Evolutionary conservation across 2,113 vertebrate genomes (phyloP).

Genomic region (Osmerus mordax): DNA sequence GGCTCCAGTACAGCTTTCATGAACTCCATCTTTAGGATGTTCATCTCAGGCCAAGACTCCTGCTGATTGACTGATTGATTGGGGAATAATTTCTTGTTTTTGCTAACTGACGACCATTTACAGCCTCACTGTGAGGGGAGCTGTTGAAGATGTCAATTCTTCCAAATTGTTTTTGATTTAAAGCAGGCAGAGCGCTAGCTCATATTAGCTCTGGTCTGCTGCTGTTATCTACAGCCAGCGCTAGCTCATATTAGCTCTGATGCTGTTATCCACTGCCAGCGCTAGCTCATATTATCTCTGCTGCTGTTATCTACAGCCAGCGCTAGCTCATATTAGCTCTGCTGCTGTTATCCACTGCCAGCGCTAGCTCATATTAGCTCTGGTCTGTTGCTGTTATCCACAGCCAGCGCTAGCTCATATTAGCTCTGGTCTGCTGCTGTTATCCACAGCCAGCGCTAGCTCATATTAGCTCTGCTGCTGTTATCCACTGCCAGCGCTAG

Average conservation of each 20-base stretch:
- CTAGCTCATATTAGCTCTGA: not conserved
- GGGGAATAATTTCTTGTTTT: not conserved
- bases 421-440: too few species aligned
- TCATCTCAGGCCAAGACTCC: not conserved
- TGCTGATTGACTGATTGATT: conserved; percentile 4
- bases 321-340: too few species aligned
- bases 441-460: not conserved
- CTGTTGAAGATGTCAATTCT: not conserved
- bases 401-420: too few species aligned
- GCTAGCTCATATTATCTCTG: too few species aligned
- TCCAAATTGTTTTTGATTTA: conserved; percentile 1
- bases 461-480: not conserved
- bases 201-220: not conserved
- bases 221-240: not conserved
- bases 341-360: too few species aligned
- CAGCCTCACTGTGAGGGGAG: not conserved
- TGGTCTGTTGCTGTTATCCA: too few species aligned
- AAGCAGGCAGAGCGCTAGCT: not conserved
- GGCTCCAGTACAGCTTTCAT: not conserved
- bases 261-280: too few species aligned
- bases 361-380: not conserved
- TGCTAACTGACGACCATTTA: not conserved
- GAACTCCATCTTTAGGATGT: not conserved
- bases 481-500: not conserved
- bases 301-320: too few species aligned